A percentile compares a stretch with the other conserved stretches of the same genome.
Conservation (phyloP, 2,113 vertebrate genomes). For the Rattus rattus region DNA sequence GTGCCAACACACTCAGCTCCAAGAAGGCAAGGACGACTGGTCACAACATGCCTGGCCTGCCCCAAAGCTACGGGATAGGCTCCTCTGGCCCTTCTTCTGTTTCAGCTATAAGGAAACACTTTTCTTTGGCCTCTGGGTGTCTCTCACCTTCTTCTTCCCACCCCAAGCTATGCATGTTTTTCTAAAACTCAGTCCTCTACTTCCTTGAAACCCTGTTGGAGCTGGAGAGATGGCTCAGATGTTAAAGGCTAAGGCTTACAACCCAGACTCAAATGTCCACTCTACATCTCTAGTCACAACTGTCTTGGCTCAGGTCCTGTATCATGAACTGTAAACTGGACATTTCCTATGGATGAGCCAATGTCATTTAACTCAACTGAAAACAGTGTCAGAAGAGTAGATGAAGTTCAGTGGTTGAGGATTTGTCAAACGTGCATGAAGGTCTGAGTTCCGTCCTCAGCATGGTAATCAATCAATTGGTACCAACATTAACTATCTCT, state of each 20-base stretch:
- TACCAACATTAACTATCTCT: background rate
- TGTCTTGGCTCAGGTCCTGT: background rate
- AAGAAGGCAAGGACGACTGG: slow-evolving; percentile 45
- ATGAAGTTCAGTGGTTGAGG: too few species aligned
- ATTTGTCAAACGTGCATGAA: background rate
- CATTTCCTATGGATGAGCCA: background rate
- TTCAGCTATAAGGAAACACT: background rate
- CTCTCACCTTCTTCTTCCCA: background rate
- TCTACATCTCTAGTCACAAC: background rate
- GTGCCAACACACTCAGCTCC: slow-evolving; percentile 44
- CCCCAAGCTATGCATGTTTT: background rate
- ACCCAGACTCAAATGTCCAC: background rate
- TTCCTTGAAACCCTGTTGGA: background rate
- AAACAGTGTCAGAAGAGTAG: background rate
- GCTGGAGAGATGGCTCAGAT: background rate
- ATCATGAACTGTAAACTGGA: background rate
- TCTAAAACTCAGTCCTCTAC: background rate
- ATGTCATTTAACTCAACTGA: background rate
- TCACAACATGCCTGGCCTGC: slow-evolving; percentile 43
- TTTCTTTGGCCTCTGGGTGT: background rate
- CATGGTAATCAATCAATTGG: background rate
- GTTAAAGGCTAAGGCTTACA: background rate
- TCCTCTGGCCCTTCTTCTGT: background rate
- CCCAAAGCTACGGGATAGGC: slow-evolving; percentile 39
- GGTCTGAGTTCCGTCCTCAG: background rate